phyloP scores from a whole-genome alignment of 2,888 invertebrate species.

The Horisme vitalbata region DNA sequence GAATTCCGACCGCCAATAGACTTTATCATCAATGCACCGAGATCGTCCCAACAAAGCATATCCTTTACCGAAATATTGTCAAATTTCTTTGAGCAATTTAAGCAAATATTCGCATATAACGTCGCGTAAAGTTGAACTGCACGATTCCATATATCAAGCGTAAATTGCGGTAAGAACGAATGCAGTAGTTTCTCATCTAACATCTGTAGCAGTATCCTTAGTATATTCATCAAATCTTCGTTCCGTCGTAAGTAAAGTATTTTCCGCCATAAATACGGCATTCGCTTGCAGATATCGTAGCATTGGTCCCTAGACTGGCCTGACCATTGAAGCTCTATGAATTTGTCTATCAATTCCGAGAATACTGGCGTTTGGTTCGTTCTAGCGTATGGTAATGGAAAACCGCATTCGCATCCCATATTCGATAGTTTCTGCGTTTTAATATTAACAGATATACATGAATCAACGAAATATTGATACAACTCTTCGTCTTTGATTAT shows the following conservation, averaged over 20 bases:
- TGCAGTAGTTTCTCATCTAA: slow-evolving; percentile 81
- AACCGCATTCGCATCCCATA: slow-evolving; percentile 83
- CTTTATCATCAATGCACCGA: slow-evolving; percentile 83
- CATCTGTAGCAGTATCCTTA: slow-evolving; percentile 84
- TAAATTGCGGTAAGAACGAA: slow-evolving; percentile 78
- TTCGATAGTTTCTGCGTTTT: slow-evolving; percentile 64
- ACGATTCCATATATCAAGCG: slow-evolving; percentile 83
- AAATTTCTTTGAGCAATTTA: slow-evolving; percentile 83
- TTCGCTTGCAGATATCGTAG: slow-evolving; percentile 78
- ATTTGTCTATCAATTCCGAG: slow-evolving; percentile 79
- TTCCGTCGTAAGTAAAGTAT: slow-evolving; percentile 76
- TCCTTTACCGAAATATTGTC: slow-evolving; percentile 68
- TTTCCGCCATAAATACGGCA: slow-evolving; percentile 85
- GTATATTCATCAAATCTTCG: slow-evolving; percentile 74
- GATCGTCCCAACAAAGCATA: slow-evolving; percentile 83
- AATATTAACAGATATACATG: slow-evolving; percentile 82
- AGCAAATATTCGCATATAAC: slow-evolving; percentile 81
- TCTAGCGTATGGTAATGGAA: slow-evolving; percentile 79
- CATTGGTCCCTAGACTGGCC: slow-evolving; percentile 68
- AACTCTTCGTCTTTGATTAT: slow-evolving; percentile 67
- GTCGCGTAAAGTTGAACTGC: slow-evolving; percentile 80
- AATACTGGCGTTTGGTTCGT: slow-evolving; percentile 70
- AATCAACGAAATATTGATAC: slow-evolving; percentile 80
- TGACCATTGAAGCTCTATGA: slow-evolving; percentile 78
- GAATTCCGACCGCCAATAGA: slow-evolving; percentile 83